Evolutionary conservation across 1,140 invertebrate genomes (phyloP).

Genomic region (Drosophila bocqueti): DNA sequence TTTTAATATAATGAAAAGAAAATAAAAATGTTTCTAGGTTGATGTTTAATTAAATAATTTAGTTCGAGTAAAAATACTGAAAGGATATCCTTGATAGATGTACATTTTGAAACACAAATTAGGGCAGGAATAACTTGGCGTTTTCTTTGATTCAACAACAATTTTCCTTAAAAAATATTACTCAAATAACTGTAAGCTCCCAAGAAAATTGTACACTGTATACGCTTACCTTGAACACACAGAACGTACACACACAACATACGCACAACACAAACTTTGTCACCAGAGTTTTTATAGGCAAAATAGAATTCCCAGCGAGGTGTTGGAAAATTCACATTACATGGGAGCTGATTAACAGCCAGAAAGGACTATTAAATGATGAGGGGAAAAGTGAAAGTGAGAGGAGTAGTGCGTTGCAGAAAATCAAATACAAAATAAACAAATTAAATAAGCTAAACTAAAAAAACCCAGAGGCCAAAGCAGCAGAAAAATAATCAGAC

Average conservation of each 20-base stretch:
- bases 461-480: background rate
- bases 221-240: conserved; percentile 44
- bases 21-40: too few species aligned
- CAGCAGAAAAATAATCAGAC: conserved; percentile 23
- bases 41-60: too few species aligned
- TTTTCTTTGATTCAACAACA: background rate
- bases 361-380: conserved; percentile 17
- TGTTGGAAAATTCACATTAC: conserved; percentile 41
- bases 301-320: conserved; percentile 19
- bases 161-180: background rate
- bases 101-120: too few species aligned
- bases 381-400: conserved; percentile 53
- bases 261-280: background rate
- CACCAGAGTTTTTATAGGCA: conserved; percentile 2
- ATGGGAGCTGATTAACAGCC: conserved; percentile 50
- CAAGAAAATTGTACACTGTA: conserved; percentile 38
- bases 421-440: conserved; percentile 7
- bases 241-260: background rate
- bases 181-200: background rate
- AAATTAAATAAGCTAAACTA: conserved; percentile 2
- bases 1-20: too few species aligned
- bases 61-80: too few species aligned
- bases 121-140: background rate
- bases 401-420: background rate
- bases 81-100: too few species aligned